Conservation (phyloP, 2,888 invertebrate genomes). For the Stenotaenia linearis region DNA sequence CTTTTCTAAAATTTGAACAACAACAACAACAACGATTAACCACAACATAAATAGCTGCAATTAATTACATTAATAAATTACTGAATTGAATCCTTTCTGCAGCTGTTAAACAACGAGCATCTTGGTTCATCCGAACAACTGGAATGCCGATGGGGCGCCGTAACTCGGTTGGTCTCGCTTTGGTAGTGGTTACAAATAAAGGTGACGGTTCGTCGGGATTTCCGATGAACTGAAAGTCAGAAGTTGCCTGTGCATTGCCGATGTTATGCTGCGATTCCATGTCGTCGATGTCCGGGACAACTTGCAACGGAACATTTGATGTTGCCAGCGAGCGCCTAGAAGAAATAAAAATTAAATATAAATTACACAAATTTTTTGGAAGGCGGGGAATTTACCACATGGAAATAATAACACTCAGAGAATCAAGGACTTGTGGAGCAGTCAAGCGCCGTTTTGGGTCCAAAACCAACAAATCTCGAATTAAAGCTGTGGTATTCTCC, state of each 20-base stretch:
- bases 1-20: background rate
- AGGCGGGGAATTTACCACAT: conserved; percentile 46
- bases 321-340: background rate
- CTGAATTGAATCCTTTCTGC: conserved; percentile 36
- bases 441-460: conserved; percentile 63
- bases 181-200: background rate
- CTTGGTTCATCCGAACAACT: conserved; percentile 39
- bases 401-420: conserved; percentile 44
- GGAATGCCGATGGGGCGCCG: conserved; percentile 35
- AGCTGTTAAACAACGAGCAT: conserved; percentile 38
- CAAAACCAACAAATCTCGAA: conserved; percentile 61
- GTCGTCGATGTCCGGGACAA: conserved; percentile 38
- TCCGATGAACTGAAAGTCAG: background rate
- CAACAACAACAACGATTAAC: background rate
- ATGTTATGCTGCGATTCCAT: background rate
- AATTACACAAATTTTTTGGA: no score
- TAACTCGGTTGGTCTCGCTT: background rate
- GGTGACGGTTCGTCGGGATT: background rate
- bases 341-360: background rate
- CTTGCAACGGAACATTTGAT: conserved; percentile 35
- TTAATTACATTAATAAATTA: conserved; percentile 32
- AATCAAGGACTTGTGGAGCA: conserved; percentile 61
- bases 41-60: background rate
- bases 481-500: conserved; percentile 60
- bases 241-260: background rate